Evolutionary conservation across 1,140 invertebrate genomes (phyloP).

Genomic region (Sipha flava): DNA sequence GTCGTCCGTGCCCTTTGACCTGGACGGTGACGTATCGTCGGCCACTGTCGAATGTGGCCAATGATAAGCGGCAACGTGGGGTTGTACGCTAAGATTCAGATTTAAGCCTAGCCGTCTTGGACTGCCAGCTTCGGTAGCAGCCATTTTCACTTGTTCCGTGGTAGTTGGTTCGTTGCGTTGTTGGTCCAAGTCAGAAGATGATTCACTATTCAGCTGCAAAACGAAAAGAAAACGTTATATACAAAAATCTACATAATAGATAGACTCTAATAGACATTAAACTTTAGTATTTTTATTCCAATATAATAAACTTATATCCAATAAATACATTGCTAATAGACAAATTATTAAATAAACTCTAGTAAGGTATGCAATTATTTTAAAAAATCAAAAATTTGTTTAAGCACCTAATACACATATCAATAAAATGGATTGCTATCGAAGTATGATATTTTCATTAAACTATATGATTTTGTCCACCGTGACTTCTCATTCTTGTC

Average conservation of each 20-base stretch:
- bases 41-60: conserved; percentile 17
- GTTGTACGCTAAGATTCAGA: conserved; percentile 15
- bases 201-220: conserved; percentile 16
- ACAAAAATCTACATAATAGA: neutral
- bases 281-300: too few species aligned
- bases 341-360: too few species aligned
- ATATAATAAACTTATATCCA: too few species aligned
- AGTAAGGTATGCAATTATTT: too few species aligned
- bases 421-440: too few species aligned
- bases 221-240: neutral
- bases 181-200: neutral
- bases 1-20: neutral
- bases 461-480: too few species aligned
- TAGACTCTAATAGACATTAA: too few species aligned
- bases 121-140: conserved; percentile 13
- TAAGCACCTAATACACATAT: too few species aligned
- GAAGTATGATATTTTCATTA: too few species aligned
- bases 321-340: too few species aligned
- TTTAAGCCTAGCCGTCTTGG: neutral
- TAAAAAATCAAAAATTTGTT: too few species aligned
- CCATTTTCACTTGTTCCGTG: conserved; percentile 1
- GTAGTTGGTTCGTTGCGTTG: neutral
- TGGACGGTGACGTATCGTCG: neutral
- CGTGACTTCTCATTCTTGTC: too few species aligned
- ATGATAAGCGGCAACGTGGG: neutral